phyloP scores from a whole-genome alignment of 2,113 vertebrate genomes.

The Sebastes schlegelii region DNA sequence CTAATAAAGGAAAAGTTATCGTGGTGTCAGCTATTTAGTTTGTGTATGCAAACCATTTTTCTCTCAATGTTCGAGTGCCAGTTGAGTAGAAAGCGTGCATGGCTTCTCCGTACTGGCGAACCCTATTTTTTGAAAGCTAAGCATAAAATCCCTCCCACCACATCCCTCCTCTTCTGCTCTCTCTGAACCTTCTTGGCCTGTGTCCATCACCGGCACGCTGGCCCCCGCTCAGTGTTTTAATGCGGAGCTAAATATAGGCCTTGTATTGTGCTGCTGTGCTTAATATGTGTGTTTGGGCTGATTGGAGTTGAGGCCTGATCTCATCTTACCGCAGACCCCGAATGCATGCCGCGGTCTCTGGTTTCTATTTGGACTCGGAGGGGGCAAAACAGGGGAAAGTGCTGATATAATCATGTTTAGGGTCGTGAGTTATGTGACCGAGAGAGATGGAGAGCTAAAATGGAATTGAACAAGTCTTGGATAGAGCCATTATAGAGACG shows the following conservation, averaged over 20 bases:
- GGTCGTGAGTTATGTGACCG: constrained; percentile 56
- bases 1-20: constrained; percentile 27
- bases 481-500: constrained; percentile 29
- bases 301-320: constrained; percentile 70
- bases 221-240: constrained; percentile 64
- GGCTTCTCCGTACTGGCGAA: constrained; percentile 23
- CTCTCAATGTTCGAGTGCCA: not conserved
- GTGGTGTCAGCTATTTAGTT: constrained; percentile 42
- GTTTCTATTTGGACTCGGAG: constrained; percentile 60
- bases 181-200: constrained; percentile 58
- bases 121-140: constrained; percentile 52
- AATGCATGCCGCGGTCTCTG: constrained; percentile 63
- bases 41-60: constrained; percentile 19
- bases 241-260: constrained; percentile 78
- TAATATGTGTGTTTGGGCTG: constrained; percentile 73
- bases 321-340: constrained; percentile 74
- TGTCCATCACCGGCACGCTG: constrained; percentile 59
- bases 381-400: constrained; percentile 62
- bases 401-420: constrained; percentile 74
- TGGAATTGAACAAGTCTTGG: constrained; percentile 43
- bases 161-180: constrained; percentile 59
- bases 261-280: constrained; percentile 65
- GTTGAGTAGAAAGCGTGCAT: not conserved
- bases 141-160: constrained; percentile 61
- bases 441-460: constrained; percentile 48